Conservation (phyloP, 2,113 vertebrate genomes). For the Pituophis catenifer region DNA sequence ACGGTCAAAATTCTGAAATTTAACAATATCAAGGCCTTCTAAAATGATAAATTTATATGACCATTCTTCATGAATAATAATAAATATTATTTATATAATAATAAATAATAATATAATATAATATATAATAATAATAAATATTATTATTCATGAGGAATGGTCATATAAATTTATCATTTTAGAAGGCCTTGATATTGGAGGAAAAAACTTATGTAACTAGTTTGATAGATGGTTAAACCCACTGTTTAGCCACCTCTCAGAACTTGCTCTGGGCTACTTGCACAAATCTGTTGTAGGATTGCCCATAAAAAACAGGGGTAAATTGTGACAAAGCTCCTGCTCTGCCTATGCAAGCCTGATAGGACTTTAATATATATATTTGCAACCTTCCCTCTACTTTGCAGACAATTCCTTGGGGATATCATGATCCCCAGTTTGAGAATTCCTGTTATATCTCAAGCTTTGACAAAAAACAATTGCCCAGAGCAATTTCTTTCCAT, state of each 20-base stretch:
- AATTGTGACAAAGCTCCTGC: background rate
- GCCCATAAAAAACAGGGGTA: background rate
- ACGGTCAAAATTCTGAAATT: background rate
- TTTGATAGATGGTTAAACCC: background rate
- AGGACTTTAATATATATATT: background rate
- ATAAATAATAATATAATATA: too few species aligned
- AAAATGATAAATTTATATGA: background rate
- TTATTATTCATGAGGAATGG: background rate
- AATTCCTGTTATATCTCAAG: background rate
- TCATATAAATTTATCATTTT: background rate
- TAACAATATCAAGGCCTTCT: background rate
- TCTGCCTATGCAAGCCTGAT: background rate
- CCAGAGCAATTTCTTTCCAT: background rate
- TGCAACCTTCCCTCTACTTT: background rate
- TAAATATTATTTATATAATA: background rate
- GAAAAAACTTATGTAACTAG: background rate
- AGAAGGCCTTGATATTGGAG: background rate
- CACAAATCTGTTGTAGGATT: background rate
- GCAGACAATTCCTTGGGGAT: background rate
- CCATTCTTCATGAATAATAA: background rate
- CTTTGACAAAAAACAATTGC: background rate
- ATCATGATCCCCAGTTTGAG: background rate
- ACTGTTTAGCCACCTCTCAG: background rate
- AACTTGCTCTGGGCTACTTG: background rate
- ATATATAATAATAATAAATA: background rate